Evolutionary conservation across 1,140 invertebrate genomes (phyloP), one percentile per base, ranked within the genome.

Genomic region (Spodoptera frugiperda): DNA sequence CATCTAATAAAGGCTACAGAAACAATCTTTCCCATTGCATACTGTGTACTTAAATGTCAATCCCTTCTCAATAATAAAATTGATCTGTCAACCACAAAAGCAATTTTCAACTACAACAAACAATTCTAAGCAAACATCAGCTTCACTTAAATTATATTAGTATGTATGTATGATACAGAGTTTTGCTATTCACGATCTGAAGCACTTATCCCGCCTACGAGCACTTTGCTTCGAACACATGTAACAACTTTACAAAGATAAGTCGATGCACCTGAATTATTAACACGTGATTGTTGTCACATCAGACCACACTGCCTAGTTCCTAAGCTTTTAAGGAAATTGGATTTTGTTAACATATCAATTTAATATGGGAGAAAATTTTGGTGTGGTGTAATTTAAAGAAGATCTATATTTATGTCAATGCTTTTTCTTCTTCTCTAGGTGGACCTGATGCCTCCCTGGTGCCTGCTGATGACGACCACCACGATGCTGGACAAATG

Each of bases 141-240:
- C 6, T 39, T 39, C 33, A 39, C 3, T 39, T 39, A 39, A 0
- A 39, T 39, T 39, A 48, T 44, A 39, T 25, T 25, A 61, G 57
- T 61, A 61, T 44, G 33, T 39, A 39, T 10, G 15, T 17, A 39
- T 48, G 44, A 65, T 19, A 61, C 33, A 39, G 1, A 61, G 33
- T 49, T 48, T 65, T 65, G 44, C 44, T 19, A 65, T 21, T 48
- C 19, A 65, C 61, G 17, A 61, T 61, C 57, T 61, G n/a, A 65
- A 49, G 44, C 61, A 65, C 61, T 65, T 49, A 21, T 25, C 61
- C 61, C 61, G 61, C 61, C 61, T 65, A 65, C 61, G 44, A 48
- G 61, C 61, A 65, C 61, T 65, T 65, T 65, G 21, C 61, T 65
- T 17, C 19, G 48, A 48, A 44, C 61, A 65, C 44, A 65, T 48